Evolutionary conservation across 2,888 invertebrate species (phyloP), one percentile per base, ranked within the genome.

Genomic region (Drosophila neonasuta): DNA sequence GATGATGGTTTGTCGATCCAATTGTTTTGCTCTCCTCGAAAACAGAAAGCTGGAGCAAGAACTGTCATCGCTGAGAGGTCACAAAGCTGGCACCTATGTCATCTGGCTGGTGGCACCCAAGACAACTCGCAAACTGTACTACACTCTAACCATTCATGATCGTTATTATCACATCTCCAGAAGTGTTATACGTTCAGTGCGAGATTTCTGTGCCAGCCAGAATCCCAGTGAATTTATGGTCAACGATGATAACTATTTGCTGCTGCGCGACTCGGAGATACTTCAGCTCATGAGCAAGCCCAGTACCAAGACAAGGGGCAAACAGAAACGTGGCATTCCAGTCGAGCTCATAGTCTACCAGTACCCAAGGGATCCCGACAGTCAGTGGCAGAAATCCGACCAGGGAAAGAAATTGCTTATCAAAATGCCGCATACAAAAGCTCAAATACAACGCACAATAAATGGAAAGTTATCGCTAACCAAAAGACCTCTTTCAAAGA

Each of bases 101-200:
- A 11, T 82, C 8, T 79, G 83, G 83, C 42, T 83, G 9, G 74
- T 51, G 6, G 58, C 71, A 0, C 69, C 79, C 0, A 32, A 24
- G 2, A 66, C 71, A 3, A 45, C 69, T 0, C 58, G 62, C 15
- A 62, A 60, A 1, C 3, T 83, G 4, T 58, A 61, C 30, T 79
- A 77, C 30, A 77, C 83, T 0, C 13, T 79, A 0, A 83, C 83
- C 5, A 39, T 60, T 8, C 74, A 55, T 8, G 71, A 82, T 68
- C 66, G 64, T 0, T 49, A 41, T 6, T 68, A 68, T 15, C n/a
- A 49, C 1, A 55, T 59, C 4, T 80, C 79, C 7, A 67, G 67
- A 0, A 71, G 71, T 4, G 63, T 74, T 3, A 11, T 80, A 2
- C 71, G 83, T 0, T 30, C 34, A 1, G 42, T 74, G 8, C 64